Base-by-base conservation (phyloP, 2,113 vertebrate species). In the Alligator sinensis region DNA sequence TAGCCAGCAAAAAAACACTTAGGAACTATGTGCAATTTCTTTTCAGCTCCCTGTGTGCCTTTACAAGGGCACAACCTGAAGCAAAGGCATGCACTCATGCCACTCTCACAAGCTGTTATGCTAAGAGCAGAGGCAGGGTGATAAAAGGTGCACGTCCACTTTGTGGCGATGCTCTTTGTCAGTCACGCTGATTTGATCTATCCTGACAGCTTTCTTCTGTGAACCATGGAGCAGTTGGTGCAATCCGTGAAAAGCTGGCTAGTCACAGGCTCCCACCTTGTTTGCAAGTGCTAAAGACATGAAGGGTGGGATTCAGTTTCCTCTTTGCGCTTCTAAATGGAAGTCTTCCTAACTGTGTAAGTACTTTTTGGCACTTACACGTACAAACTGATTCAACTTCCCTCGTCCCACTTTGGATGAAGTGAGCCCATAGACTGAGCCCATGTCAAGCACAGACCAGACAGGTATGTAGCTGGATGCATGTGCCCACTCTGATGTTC, bases 141-240 rank as follows among this genome's bases (percentile, higher is more conserved):
- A 94, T 60, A 25, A 60, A 22, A 68, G 77, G 68, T 57, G 90
- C 61, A n/a, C 10, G 2, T 66, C 62, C 84, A 87, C 12, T 28
- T 76, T 0, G 0, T 12, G 3, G 17, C 14, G 22, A 30, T 19
- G 63, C 63, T 80, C 34, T 63, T 0, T 0, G 2, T 13, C 80
- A 61, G 64, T 47, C 60, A 3, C 11, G 2, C 17, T 58, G 66
- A 28, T 58, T 6, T 47, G 59, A 61, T 18, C 57, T 59, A 70
- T 19, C n/a, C 34, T 18, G 19, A 30, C 66, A 70, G n/a, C 34
- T 70, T 25, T 62, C 21, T 12, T 24, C 12, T 70, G 66, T 70
- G 66, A 70, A 34, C 66, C 66, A 70, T 47, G 34, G 21, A 34
- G 17, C 34, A 30, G 27, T 47, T n/a, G 47, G 47, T 28, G 54